Evolutionary conservation across 2,888 invertebrate genomes (phyloP).

Genomic region (Cryptophagus acutangulus): DNA sequence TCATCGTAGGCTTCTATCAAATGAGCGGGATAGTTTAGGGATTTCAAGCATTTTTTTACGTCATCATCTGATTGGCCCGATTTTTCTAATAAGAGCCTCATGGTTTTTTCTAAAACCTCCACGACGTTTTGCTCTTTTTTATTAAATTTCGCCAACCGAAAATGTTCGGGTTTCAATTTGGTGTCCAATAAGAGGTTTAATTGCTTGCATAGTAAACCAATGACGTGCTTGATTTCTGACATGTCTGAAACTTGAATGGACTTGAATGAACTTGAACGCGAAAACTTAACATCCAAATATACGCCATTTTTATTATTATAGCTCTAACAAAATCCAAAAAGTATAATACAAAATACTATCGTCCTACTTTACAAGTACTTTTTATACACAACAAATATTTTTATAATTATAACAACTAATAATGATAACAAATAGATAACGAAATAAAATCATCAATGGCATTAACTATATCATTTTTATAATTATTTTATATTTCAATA

Average conservation of each 20-base stretch:
- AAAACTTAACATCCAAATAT: conserved; percentile 47
- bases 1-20: too few relatives aligned
- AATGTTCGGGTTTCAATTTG: conserved; percentile 41
- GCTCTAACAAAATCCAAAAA: conserved; percentile 49
- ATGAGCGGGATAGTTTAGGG: too few relatives aligned
- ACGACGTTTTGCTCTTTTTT: conserved; percentile 37
- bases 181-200: conserved; percentile 34
- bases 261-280: too few relatives aligned
- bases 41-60: too few relatives aligned
- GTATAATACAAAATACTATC: conserved; percentile 46
- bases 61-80: too few relatives aligned
- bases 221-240: conserved; percentile 37
- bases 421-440: conserved; percentile 16
- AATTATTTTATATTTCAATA: conserved; percentile 5
- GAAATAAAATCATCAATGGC: conserved; percentile 1
- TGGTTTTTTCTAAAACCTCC: too few relatives aligned
- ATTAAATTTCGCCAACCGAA: conserved; percentile 42
- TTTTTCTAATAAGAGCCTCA: too few relatives aligned
- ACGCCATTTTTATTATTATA: conserved; percentile 52
- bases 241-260: background rate
- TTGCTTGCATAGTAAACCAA: conserved; percentile 40
- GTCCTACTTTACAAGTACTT: conserved; percentile 45
- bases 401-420: conserved; percentile 23
- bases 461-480: conserved; percentile 6
- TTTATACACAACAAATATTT: conserved; percentile 46